Base-by-base conservation (phyloP, 2,797 vertebrate genomes). In the Hozukius guyotensis region DNA sequence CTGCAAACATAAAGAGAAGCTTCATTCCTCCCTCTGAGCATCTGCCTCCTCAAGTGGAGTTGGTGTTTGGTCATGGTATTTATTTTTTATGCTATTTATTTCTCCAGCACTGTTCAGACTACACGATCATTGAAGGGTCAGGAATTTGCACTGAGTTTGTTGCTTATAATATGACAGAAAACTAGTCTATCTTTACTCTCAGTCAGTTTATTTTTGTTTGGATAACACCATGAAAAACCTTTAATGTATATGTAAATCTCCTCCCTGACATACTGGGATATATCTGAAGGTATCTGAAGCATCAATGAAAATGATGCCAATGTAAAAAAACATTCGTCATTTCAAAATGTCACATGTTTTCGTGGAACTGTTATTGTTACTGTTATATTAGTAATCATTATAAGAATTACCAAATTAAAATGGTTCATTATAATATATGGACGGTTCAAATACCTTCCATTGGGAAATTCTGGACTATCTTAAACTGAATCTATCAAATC, bases 221-320 rank as follows among this genome's bases (percentile, higher is more conserved):
- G 10, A 36, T 38, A 36, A 49, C 20, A 25, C 13, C 1, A 34
- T 52, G 10, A 72, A n/a, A 59, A 64, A 46, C 13, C 20, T 66
- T 18, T 72, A n/a, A 82, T 82, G 53, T 77, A 61, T 59, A 81
- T 79, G 75, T 52, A 74, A 77, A 84, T 76, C 6, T 77, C 8
- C 18, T 24, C 16, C 20, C 14, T 6, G n/a, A 62, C 12, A 42
- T 29, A 7, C 29, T 24, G 18, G 5, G 46, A 24, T 36, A 11
- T 36, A 49, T 34, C 53, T 42, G 3, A 29, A 42, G 32, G 20
- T 6, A 56, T 62, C 25, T 32, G 32, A 46, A n/a, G 12, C 67
- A 55, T 65, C 38, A 59, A 12, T 57, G 16, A 2, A 56, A 69
- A 69, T 57, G 8, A 65, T 22, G 46, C 22, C 38, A 63, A 24